Evolutionary conservation across 2,888 invertebrate genomes (phyloP), one percentile per base, ranked within the genome.

Genomic region (Eledone cirrhosa): DNA sequence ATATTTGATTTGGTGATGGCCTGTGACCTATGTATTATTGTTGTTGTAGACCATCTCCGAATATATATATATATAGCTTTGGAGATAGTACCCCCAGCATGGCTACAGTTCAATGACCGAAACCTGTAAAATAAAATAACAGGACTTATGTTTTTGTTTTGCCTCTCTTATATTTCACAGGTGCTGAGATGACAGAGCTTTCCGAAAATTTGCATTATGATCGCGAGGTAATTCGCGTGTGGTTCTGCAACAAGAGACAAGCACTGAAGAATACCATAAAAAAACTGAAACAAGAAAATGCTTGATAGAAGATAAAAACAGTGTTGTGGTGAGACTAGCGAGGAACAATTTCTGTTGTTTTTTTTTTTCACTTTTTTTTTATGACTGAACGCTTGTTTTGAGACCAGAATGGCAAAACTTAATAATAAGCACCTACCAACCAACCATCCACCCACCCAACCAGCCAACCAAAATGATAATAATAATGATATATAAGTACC

Each of bases 201-300:
- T 97, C 98, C 22, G 97, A 97, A 90, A 97, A 97, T 90, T 92
- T 99, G 80, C 98, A 98, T 85, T 98, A 98, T 91, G 98, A 98
- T 90, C 93, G 98, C 78, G 98, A 99, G 92, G 98, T 98, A 78
- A 98, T 99, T 88, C 93, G 98, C 91, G 98, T 99, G 92, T 99
- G 99, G 98, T 99, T 99, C 92, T 99, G 98, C 92, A 99, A 99
- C 92, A 98, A 98, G 92, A 93, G 98, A 79, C 98, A 99, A 92
- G 97, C 98, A 1, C 93, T 98, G 84, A 98, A 98, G 91, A 98
- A 98, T 91, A 97, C 98, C n/a, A 97, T 97, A 53, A 92, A 92
- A 82, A 89, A 90, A 83, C 82, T 90, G 69, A 90, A 90, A 80
- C 88, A 88, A 77, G 88, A 88, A 77, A 83, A 83, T 13, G 87